Evolutionary conservation across 1,140 invertebrate species (phyloP), one percentile per base, ranked within the genome.

Genomic region (Venturia canescens): DNA sequence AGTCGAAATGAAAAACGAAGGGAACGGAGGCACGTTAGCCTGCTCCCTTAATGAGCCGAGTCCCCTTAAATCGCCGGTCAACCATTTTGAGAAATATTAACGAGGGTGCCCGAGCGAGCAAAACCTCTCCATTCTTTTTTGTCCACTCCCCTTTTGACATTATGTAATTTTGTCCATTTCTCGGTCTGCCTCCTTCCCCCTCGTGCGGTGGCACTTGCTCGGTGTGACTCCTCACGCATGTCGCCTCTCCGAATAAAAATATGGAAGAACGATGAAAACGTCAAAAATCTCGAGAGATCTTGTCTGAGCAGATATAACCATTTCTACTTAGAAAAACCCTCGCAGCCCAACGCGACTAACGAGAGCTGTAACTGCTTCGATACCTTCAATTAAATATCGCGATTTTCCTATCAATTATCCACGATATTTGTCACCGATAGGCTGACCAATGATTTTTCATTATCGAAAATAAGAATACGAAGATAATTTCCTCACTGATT

Each of bases 31-130:
- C 69, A 38, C 69, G 70, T 29, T 31, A 29, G 48, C 21, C 38
- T 66, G 57, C 70, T 70, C 44, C 31, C 63, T 78, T 83, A 83
- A 83, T 80, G 82, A 83, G 82, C 48, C 69, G 57, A 63, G 48
- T 26, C n/a, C 66, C 67, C 74, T 80, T 83, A 83, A 83, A 80
- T 80, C 74, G 67, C n/a, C 72, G 66, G 34, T 80, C 67, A 21
- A 78, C 71, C 77, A 79, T 82, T 81, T 81, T 81, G 66, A 79
- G 70, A 75, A 82, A 82, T 79, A 82, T 76, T 80, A 82, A 82
- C 75, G 78, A 82, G 18, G 69, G 48, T 66, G 48, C 53, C 7
- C 38, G n/a, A 71, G 23, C 38, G 38, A 72, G 70, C 70, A 18
- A 70, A 70, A 27, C 13, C 63, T 67, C 67, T 70, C 48, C 3